Conservation (phyloP, 2,113 vertebrate species). For the Rhinopomastus cyanomelas region DNA sequence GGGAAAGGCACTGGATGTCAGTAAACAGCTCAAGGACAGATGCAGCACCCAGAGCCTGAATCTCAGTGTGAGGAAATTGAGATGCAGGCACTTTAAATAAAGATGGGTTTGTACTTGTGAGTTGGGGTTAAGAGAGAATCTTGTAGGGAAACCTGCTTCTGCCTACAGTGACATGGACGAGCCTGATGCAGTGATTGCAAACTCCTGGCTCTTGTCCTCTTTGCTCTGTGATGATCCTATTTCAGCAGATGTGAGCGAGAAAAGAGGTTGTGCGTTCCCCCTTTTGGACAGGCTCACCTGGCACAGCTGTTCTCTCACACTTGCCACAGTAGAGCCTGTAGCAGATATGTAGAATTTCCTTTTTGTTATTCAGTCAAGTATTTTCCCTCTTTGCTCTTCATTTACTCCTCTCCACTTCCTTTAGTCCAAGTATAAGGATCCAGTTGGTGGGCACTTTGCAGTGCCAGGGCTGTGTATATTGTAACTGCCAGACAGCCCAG, state of each 20-base stretch:
- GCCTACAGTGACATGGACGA: rapidly evolving
- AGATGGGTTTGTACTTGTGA: neutral
- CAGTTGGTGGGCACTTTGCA: neutral
- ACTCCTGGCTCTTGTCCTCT: neutral
- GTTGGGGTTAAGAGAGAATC: rapidly evolving
- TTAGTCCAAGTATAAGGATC: rapidly evolving
- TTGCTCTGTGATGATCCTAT: neutral
- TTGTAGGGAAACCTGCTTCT: neutral
- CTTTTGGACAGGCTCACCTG: neutral
- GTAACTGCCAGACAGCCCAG: neutral
- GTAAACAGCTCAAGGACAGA: neutral
- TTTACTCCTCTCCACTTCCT: neutral
- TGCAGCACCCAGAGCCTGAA: neutral
- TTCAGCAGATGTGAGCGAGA: neutral
- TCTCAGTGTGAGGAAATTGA: neutral
- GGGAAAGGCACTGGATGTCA: neutral
- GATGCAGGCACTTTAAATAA: neutral
- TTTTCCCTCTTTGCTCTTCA: neutral
- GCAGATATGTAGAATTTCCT: neutral
- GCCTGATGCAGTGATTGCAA: rapidly evolving
- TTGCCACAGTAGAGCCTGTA: neutral
- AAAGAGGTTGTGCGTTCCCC: neutral
- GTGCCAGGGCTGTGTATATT: neutral
- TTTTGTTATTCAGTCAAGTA: rapidly evolving
- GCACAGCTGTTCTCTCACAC: rapidly evolving